Conservation (phyloP, 2,888 invertebrate genomes). For the Amiota communis region DNA sequence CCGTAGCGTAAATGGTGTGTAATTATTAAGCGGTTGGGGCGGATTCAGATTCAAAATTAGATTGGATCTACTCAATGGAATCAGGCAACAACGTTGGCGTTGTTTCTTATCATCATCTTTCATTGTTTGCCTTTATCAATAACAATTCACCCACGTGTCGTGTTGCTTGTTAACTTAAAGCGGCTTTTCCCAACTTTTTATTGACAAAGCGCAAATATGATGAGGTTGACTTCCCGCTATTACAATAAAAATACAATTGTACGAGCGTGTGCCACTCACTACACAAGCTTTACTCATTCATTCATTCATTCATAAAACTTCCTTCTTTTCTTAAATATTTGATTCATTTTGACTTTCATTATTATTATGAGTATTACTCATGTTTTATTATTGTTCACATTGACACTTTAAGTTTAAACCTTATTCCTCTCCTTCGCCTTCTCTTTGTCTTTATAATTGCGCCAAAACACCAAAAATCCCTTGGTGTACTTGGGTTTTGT, state of each 20-base stretch:
- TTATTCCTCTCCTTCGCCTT: neutral
- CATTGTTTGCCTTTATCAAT: slow-evolving; percentile 7
- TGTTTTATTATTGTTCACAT: neutral
- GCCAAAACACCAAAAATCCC: neutral
- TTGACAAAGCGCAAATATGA: slow-evolving; percentile 12
- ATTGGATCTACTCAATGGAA: neutral
- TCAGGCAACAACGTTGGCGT: slow-evolving; percentile 9
- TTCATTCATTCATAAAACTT: neutral
- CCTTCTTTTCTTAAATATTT: neutral
- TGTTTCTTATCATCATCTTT: slow-evolving; percentile 9
- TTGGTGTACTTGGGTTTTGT: neutral
- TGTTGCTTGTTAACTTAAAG: slow-evolving; percentile 36
- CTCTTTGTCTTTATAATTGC: neutral
- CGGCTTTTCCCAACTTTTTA: neutral
- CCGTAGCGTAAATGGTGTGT: slow-evolving; percentile 49
- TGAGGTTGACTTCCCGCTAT: slow-evolving; percentile 28
- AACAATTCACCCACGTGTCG: slow-evolving; percentile 57
- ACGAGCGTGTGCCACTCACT: too few species aligned
- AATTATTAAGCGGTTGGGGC: slow-evolving; percentile 35
- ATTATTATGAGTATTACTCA: neutral
- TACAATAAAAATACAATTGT: neutral
- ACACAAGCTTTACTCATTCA: neutral
- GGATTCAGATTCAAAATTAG: neutral
- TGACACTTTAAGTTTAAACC: neutral
- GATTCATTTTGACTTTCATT: slow-evolving; percentile 7